Base-by-base conservation (phyloP, 2,797 vertebrate species). In the Sciaenops ocellatus region DNA sequence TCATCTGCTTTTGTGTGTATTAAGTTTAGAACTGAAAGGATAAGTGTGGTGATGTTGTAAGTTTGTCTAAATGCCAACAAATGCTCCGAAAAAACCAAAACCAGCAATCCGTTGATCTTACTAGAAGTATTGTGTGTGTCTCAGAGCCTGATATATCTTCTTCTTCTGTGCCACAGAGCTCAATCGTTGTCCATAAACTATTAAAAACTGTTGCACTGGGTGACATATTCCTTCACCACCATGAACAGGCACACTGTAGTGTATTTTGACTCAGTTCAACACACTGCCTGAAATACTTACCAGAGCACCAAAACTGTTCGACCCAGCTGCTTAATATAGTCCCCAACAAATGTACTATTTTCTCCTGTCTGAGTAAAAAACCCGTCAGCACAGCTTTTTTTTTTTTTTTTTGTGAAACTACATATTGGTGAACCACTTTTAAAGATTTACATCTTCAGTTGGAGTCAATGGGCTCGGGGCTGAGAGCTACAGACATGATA, bases 311-410 rank as follows among this genome's bases (percentile, higher is more conserved):
- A 74, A 59, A 71, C 44, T 77, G 51, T 55, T 78, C 10, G 54
- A 7, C 60, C 74, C 38, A 44, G 42, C 42, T n/a, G 16, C 71
- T 78, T 24, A 61, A 65, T 70, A 78, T 62, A 52, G 54, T 76
- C 46, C 9, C 65, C 7, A n/a, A 26, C 12, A 62, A 61, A 46
- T 47, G 65, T n/a, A 50, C 72, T 0, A 9, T 59, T 63, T 67
- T 50, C 28, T 68, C 24, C 28, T 42, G 24, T 44, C 59, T 57
- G 10, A 20, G 47, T 3, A 1, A 54, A 24, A 44, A 24, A 24
- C 22, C 34, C 34, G 34, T 38, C 34, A 38, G 34, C 34, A 38
- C 34, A 38, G 34, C 34, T 38, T 34, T 6, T 30, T 34, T 34
- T 9, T 34, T 34, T 34, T 34, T 34, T 8, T 34, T 52, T 1